phyloP scores from a whole-genome alignment of 92 coral and sea anemone genomes.

The Umimayanthus kanabou region DNA sequence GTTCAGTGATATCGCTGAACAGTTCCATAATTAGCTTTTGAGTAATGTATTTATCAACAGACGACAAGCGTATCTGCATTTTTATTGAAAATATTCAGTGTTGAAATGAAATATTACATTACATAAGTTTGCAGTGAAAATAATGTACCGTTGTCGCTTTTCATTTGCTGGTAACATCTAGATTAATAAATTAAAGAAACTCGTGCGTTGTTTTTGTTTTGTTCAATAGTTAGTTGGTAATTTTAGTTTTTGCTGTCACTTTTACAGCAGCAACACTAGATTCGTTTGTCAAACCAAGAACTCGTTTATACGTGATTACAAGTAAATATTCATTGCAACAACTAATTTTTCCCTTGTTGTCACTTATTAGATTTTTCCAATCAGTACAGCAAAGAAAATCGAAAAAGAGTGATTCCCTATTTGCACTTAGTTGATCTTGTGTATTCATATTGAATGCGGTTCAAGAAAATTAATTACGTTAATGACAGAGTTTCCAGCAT shows the following conservation, averaged over 20 bases:
- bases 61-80: too few relatives aligned
- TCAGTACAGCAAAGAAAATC: slow-evolving; percentile 7
- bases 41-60: not conserved
- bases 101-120: not conserved
- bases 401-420: not conserved
- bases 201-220: not conserved
- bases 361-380: not conserved
- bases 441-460: not conserved
- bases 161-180: not conserved
- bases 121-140: not conserved
- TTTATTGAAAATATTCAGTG: not conserved
- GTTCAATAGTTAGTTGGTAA: not conserved
- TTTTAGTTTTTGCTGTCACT: not conserved
- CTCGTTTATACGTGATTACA: not conserved
- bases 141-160: not conserved
- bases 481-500: not conserved
- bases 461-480: slow-evolving; percentile 17
- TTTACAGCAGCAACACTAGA: not conserved
- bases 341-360: not conserved
- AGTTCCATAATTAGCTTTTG: too few relatives aligned
- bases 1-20: not conserved
- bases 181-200: not conserved
- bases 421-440: not conserved
- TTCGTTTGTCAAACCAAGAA: not conserved
- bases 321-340: not conserved